Conservation (phyloP, 1,140 invertebrate species). For the Papilio aristodemus region DNA sequence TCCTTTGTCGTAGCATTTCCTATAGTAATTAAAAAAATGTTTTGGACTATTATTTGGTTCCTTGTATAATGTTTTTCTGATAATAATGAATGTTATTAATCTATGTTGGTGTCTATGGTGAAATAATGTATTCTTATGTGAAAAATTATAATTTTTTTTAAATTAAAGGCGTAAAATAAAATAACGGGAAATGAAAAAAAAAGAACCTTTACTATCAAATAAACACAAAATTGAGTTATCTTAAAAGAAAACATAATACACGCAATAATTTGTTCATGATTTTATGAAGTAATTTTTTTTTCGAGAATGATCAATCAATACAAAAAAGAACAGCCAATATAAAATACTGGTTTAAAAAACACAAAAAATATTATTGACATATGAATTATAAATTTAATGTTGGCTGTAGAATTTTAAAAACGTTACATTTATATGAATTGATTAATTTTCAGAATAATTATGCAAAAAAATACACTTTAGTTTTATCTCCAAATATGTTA, state of each 20-base stretch:
- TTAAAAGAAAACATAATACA: slow-evolving; percentile 43
- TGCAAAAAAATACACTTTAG: neutral
- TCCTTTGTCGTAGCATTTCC: neutral
- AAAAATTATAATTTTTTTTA: slow-evolving; percentile 12
- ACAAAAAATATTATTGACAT: no score
- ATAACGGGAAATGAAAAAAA: slow-evolving; percentile 49
- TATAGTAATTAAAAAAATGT: neutral
- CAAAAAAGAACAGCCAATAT: neutral
- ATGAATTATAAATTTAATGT: no score
- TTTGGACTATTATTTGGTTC: neutral
- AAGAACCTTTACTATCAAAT: slow-evolving; percentile 61
- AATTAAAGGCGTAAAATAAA: slow-evolving; percentile 47
- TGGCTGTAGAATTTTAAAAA: no score
- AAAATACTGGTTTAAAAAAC: neutral
- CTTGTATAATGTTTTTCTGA: no score
- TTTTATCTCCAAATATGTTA: neutral
- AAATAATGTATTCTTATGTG: neutral
- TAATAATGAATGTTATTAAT: no score
- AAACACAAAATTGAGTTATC: slow-evolving; percentile 45
- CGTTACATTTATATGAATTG: no score
- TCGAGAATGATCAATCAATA: no score
- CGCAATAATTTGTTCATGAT: slow-evolving; percentile 25
- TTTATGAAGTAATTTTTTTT: neutral
- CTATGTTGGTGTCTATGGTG: no score
- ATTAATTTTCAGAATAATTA: slow-evolving; percentile 2